Evolutionary conservation across 2,113 vertebrate species (phyloP).

Genomic region (Heterocephalus glaber): DNA sequence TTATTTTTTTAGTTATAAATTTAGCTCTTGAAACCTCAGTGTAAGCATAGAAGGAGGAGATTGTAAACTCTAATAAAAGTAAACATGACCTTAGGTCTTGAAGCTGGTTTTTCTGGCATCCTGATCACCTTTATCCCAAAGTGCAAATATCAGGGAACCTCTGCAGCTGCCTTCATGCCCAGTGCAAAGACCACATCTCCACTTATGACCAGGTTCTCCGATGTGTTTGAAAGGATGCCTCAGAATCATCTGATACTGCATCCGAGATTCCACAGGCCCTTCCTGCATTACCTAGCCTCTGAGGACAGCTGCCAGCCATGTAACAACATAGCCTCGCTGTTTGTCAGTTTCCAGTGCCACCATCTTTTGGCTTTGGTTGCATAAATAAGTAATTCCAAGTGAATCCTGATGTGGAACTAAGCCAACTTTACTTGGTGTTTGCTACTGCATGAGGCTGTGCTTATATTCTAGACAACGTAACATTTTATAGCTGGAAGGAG

Average conservation of each 20-base stretch:
- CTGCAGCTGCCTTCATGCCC: not conserved
- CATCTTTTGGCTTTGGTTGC: not conserved
- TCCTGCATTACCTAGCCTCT: not conserved
- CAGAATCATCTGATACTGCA: not conserved
- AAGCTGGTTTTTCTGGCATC: not conserved
- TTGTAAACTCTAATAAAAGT: not conserved
- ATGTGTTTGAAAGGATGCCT: not conserved
- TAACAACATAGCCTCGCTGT: accelerated
- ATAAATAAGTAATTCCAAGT: not conserved
- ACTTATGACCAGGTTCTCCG: not conserved
- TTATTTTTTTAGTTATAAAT: not conserved
- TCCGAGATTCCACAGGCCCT: not conserved
- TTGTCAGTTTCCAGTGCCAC: not conserved
- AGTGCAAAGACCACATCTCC: not conserved
- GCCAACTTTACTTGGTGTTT: not conserved
- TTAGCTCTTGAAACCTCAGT: not conserved
- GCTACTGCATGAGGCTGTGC: not conserved
- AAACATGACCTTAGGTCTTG: not conserved
- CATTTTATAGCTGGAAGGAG: not conserved
- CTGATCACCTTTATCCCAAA: not conserved
- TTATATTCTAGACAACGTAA: not conserved
- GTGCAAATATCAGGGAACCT: not conserved
- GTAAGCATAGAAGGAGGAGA: not conserved
- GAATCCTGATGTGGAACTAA: not conserved
- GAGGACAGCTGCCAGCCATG: too few relatives aligned